Conservation (phyloP, 2,113 vertebrate species). For the Dryoscopus gambensis region DNA sequence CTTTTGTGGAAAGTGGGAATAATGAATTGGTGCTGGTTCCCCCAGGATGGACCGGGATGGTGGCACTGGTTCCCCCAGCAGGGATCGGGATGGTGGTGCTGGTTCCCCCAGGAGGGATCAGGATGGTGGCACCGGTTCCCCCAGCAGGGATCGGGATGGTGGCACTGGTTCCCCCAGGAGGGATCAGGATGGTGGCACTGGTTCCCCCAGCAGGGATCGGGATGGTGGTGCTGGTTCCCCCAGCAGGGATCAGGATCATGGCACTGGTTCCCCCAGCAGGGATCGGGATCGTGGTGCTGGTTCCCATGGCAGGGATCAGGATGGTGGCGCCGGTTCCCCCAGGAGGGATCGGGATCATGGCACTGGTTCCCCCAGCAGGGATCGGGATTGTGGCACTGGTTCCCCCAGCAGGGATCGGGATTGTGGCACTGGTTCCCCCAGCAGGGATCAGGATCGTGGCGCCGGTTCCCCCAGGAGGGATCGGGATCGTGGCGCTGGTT, state of each 20-base stretch:
- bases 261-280: too few relatives aligned
- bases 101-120: background rate
- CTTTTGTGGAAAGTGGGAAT: background rate
- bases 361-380: background rate
- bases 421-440: background rate
- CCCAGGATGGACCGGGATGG: too few relatives aligned
- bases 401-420: background rate
- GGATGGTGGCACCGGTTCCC: background rate
- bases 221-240: background rate
- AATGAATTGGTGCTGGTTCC: too few relatives aligned
- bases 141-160: background rate
- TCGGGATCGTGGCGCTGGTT: rapidly evolving
- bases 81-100: background rate
- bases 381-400: background rate
- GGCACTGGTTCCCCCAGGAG: background rate
- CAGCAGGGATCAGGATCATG: background rate
- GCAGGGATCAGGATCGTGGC: background rate
- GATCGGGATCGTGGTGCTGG: rapidly evolving
- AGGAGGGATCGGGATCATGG: background rate
- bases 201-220: background rate
- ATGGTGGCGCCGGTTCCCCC: background rate
- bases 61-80: too few relatives aligned
- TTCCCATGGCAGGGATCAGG: background rate
- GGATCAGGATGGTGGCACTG: background rate
- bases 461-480: too few relatives aligned